Conservation (phyloP, 2,797 vertebrate species). For the Sebastes dallii region DNA sequence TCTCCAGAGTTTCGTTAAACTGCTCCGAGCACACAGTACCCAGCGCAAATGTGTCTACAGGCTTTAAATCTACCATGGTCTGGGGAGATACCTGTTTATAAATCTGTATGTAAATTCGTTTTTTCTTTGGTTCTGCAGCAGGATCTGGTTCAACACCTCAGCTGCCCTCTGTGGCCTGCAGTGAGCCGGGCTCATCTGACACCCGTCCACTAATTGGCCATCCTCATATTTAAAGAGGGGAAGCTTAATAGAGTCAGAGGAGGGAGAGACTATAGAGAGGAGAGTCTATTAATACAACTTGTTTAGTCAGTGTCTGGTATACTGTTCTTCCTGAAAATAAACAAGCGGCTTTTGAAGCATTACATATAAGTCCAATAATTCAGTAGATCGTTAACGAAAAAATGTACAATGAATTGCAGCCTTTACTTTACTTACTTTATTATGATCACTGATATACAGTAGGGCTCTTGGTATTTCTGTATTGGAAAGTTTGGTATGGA, state of each 20-base stretch:
- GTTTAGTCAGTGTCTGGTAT: background rate
- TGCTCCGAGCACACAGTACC: background rate
- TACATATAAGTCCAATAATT: background rate
- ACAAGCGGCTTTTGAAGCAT: background rate
- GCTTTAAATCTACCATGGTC: no score
- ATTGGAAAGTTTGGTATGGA: background rate
- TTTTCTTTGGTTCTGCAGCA: constrained; percentile 3
- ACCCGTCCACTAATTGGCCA: constrained; percentile 54
- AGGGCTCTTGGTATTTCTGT: background rate
- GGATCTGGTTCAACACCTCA: constrained; percentile 21
- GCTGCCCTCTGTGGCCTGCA: constrained; percentile 24
- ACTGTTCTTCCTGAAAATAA: background rate
- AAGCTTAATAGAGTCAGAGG: constrained; percentile 48
- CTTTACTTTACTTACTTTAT: background rate
- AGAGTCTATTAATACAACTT: constrained; percentile 12
- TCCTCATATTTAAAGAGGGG: constrained; percentile 10
- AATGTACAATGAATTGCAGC: background rate
- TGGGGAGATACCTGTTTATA: background rate
- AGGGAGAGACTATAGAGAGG: constrained; percentile 40
- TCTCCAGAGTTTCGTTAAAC: background rate
- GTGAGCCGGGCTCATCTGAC: constrained; percentile 45
- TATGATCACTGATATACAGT: background rate
- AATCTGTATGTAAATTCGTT: background rate
- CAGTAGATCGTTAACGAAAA: background rate
- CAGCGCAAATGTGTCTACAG: background rate